These are phyloP conservation scores for Thymallus thymallus DNA, from an alignment of 2,113 vertebrate genomes.

Conservation along the genomic window DNA sequence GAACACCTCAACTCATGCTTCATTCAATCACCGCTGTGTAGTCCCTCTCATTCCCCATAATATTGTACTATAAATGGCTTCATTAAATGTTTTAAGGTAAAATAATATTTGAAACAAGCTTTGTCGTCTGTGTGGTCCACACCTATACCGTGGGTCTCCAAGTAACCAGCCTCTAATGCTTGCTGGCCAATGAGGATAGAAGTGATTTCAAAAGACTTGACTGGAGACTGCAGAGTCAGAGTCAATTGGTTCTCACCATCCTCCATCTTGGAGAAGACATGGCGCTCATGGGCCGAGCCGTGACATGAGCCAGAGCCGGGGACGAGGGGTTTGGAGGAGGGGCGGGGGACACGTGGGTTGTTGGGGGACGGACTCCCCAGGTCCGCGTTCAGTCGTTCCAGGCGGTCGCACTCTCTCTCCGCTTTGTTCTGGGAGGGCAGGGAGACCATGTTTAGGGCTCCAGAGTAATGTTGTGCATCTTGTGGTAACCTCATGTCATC, in stretches of 20 bases:
- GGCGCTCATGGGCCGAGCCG: conserved; percentile 77
- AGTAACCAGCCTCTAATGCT: conserved; percentile 48
- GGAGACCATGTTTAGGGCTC: background rate
- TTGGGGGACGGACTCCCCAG: conserved; percentile 78
- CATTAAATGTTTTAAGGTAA: too few relatives aligned
- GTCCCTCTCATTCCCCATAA: too few relatives aligned
- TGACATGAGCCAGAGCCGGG: conserved; percentile 63
- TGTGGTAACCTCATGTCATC: background rate
- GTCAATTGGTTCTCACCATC: conserved; percentile 83
- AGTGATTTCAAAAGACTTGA: conserved; percentile 88
- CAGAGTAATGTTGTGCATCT: background rate
- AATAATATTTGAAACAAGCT: background rate
- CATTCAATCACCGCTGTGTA: too few relatives aligned
- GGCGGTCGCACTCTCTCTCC: conserved; percentile 81
- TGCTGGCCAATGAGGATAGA: conserved; percentile 92
- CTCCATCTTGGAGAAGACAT: conserved; percentile 83
- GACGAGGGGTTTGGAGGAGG: conserved; percentile 73
- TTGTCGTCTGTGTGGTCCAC: too few relatives aligned
- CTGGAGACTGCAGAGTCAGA: conserved; percentile 79
- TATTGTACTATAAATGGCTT: too few relatives aligned
- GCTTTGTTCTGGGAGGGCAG: conserved; percentile 83
- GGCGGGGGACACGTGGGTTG: conserved; percentile 79
- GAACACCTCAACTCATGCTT: too few relatives aligned
- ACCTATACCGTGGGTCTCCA: too few relatives aligned
- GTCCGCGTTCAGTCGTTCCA: conserved; percentile 79